These are phyloP conservation scores for Alligator sinensis DNA, from an alignment of 2,113 vertebrate genomes.

Conservation along the genomic window DNA sequence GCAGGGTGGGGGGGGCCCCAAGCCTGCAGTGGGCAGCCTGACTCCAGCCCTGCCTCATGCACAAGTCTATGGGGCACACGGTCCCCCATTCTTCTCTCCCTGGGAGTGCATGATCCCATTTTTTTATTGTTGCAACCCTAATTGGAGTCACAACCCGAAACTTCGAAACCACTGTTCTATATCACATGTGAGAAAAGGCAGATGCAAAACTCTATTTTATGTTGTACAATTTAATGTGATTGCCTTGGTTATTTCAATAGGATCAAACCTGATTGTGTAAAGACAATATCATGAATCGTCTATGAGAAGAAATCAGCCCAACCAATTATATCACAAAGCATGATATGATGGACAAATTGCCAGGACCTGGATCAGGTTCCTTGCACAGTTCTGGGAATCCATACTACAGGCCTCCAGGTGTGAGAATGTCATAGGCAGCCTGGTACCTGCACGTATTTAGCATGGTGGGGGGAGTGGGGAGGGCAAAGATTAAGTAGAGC, in stretches of 20 bases:
- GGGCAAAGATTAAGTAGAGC: neutral
- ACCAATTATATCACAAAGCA: neutral
- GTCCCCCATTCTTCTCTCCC: too few species aligned
- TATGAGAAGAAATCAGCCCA: neutral
- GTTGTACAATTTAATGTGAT: neutral
- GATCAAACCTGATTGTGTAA: neutral
- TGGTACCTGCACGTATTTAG: neutral
- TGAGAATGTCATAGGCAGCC: neutral
- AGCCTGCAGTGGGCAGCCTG: too few species aligned
- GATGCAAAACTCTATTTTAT: neutral
- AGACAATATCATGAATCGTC: constrained; percentile 7
- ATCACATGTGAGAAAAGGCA: neutral
- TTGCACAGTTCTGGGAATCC: neutral
- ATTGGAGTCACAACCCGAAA: too few species aligned
- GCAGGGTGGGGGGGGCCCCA: too few species aligned
- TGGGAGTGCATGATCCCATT: too few species aligned
- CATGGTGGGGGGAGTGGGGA: neutral
- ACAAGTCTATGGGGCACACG: too few species aligned
- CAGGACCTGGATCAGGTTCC: neutral
- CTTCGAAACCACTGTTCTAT: too few species aligned
- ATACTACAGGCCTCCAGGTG: neutral
- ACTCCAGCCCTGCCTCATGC: too few species aligned
- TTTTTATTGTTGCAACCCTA: too few species aligned
- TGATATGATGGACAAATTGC: constrained; percentile 6
- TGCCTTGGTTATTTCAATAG: constrained; percentile 7